Evolutionary conservation across 64 coral and sea anemone genomes (phyloP).

Genomic region (Pocillopora damicornis): DNA sequence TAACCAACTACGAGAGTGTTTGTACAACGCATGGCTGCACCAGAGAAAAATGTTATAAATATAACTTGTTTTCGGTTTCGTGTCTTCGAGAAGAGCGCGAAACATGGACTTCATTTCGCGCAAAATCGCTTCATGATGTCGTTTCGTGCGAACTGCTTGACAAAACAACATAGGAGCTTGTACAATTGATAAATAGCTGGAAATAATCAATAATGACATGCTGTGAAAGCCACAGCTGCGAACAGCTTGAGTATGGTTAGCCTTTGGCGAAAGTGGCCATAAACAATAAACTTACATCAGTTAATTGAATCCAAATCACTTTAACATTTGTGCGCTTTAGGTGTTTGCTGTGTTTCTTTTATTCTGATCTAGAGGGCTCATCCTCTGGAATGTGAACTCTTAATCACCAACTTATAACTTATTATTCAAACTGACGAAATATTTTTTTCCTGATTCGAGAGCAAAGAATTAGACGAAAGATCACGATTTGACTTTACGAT

Average conservation of each 20-base stretch:
- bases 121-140: background rate
- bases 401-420: background rate
- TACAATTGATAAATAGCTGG: background rate
- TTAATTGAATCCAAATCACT: background rate
- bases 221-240: background rate
- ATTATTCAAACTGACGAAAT: background rate
- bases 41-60: background rate
- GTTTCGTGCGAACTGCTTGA: background rate
- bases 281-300: background rate
- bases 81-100: background rate
- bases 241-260: background rate
- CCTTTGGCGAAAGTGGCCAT: background rate
- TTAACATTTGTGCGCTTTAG: background rate
- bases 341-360: background rate
- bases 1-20: background rate
- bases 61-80: slow-evolving; percentile 1
- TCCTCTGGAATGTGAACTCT: background rate
- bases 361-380: background rate
- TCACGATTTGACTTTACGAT: background rate
- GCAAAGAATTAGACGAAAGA: background rate
- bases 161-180: background rate
- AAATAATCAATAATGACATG: background rate
- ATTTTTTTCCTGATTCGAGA: background rate
- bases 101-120: background rate
- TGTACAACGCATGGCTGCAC: background rate